Evolutionary conservation across 1,140 invertebrate genomes (phyloP).

Genomic region (Scaptodrosophila lebanonensis): DNA sequence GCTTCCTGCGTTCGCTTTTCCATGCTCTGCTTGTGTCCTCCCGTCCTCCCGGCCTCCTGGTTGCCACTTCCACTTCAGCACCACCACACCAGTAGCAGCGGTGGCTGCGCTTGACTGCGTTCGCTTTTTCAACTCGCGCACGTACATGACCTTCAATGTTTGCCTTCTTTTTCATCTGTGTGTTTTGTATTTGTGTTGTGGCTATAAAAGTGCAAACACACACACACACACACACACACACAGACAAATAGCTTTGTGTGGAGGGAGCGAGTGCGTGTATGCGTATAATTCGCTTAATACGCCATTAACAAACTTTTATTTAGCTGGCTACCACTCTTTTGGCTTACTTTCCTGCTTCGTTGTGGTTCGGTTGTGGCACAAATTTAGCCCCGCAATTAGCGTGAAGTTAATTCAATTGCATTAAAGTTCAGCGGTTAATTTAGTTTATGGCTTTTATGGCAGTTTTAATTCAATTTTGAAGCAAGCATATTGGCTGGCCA

Average conservation of each 20-base stretch:
- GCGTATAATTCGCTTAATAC: conserved; percentile 24
- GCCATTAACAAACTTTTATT: conserved; percentile 53
- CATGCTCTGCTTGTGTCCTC: no score
- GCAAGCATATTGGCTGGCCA: conserved; percentile 13
- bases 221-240: no score
- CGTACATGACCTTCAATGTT: conserved; percentile 32
- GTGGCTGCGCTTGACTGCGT: no score
- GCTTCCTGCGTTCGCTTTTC: no score
- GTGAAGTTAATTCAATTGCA: conserved; percentile 52
- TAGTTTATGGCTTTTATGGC: conserved; percentile 12
- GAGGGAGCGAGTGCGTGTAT: background rate
- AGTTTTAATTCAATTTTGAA: conserved; percentile 51
- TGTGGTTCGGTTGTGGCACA: conserved; percentile 57
- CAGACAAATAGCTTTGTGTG: background rate
- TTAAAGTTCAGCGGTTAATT: conserved; percentile 4
- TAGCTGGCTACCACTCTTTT: conserved; percentile 2
- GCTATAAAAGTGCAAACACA: conserved; percentile 41
- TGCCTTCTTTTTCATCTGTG: no score
- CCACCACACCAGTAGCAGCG: no score
- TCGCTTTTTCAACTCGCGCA: conserved; percentile 1
- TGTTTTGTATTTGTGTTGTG: no score
- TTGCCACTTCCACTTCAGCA: no score
- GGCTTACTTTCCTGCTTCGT: conserved; percentile 1
- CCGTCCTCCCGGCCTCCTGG: no score
- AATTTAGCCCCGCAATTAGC: conserved; percentile 62